Conservation (phyloP, 2,797 vertebrate genomes). For the Mormyrops boulengeri region DNA sequence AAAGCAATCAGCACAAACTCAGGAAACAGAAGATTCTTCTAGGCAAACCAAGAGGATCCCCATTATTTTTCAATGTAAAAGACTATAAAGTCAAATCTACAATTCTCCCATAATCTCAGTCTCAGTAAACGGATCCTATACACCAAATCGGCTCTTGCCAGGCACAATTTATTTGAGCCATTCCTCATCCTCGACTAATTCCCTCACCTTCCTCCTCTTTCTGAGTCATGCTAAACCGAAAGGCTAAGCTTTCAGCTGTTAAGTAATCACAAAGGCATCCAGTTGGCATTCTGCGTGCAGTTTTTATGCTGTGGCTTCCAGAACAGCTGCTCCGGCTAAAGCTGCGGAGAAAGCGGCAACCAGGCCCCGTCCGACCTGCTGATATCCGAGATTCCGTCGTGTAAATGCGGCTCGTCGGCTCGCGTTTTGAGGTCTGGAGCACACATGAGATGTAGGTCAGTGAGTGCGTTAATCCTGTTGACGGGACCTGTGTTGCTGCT, state of each 20-base stretch:
- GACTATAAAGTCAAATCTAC: neutral
- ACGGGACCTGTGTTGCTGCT: neutral
- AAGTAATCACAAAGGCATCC: conserved; percentile 67
- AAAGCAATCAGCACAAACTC: neutral
- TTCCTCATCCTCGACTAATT: conserved; percentile 29
- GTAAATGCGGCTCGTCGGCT: neutral
- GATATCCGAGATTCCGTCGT: neutral
- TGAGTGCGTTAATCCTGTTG: neutral
- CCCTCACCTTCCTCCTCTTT: conserved; percentile 58
- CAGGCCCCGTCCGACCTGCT: neutral
- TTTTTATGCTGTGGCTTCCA: neutral
- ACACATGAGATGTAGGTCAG: conserved; percentile 6
- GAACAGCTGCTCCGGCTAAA: neutral
- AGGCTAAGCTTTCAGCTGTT: conserved; percentile 61
- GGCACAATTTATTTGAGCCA: conserved; percentile 18
- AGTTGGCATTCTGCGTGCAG: conserved; percentile 57
- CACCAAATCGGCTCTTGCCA: neutral
- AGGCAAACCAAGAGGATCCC: neutral
- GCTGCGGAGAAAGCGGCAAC: neutral
- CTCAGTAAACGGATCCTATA: conserved; percentile 12
- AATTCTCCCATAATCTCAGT: neutral
- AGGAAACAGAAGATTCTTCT: neutral
- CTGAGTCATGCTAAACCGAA: conserved; percentile 47
- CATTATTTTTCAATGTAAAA: neutral
- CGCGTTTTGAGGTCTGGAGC: neutral